These are phyloP conservation scores for Apistogramma diplotaenia DNA, from an alignment of 2,113 vertebrate genomes.

Conservation along the genomic window DNA sequence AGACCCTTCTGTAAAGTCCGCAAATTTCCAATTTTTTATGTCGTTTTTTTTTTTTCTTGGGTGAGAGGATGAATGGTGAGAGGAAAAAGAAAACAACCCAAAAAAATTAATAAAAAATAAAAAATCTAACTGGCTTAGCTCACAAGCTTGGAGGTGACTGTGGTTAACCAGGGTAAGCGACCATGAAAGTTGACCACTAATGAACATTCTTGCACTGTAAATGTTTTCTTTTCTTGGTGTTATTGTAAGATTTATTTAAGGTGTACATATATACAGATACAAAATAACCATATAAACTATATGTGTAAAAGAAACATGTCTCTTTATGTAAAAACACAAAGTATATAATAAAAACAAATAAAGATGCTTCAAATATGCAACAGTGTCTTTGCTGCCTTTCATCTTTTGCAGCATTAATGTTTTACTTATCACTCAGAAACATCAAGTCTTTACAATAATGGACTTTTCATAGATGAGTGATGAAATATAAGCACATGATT, in stretches of 20 bases:
- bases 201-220: constrained; percentile 79
- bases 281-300: constrained; percentile 79
- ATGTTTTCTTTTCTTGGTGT: constrained; percentile 78
- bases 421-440: not conserved
- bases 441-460: not conserved
- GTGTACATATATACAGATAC: constrained; percentile 76
- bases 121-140: constrained; percentile 12
- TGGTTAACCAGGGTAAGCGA: constrained; percentile 69
- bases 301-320: constrained; percentile 78
- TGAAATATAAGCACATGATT: not conserved
- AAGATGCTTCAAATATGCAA: constrained; percentile 79
- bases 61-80: constrained; percentile 23
- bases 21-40: not conserved
- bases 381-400: not conserved
- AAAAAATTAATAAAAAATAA: not conserved
- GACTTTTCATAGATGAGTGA: not conserved
- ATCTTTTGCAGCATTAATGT: not conserved
- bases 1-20: not conserved
- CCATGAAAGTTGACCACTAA: constrained; percentile 65
- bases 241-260: constrained; percentile 79
- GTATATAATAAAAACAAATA: constrained; percentile 85
- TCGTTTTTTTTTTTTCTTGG: constrained; percentile 6
- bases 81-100: not conserved
- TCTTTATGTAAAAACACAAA: constrained; percentile 82
- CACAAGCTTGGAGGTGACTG: constrained; percentile 54